Evolutionary conservation across 2,113 vertebrate species (phyloP), one percentile per base, ranked within the genome.

Genomic region (human): DNA sequence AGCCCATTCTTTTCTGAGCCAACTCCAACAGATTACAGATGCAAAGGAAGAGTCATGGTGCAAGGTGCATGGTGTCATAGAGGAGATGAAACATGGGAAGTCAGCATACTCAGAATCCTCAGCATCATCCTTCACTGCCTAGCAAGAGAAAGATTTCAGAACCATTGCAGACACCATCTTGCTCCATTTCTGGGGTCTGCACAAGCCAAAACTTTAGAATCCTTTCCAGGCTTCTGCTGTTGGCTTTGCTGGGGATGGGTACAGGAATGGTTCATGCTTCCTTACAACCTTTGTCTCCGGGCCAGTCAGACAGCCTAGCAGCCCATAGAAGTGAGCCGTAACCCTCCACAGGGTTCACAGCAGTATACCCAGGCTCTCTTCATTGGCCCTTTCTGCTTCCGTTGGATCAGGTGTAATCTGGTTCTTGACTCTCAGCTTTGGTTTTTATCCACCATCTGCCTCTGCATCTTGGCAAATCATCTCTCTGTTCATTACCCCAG

Each of bases 241-340:
- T 89, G 55, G 23, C 35, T 96, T 50, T 81, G 52, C 17, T 82
- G 78, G 55, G 8, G 32, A 40, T 7, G 6, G 38, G 30, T 5
- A 11, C 17, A 75, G 55, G 25, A 68, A 35, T 32, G 17, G 52
- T 20, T 86, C 45, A 4, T 23, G 2, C 9, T 86, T 85, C 13
- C 20, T 17, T 13, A 2, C 32, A 50, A 27, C 1, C 57, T 68
- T 76, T 68, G 52, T 55, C 11, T 50, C 50, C 32, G 35, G 61
- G 50, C 6, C 18, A 64, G 17, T 13, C n/a, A 8, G 23, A 48
- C 6, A 20, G 14, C 55, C 18, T n/a, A 11, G 8, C 10, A 25
- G 12, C 6, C 27, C 45, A 2, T 0, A 16, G 50, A 38, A 52
- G 8, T 18, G n/a, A 76, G 32, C 35, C 1, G 4, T 1, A 16